Conservation (phyloP, 1,140 invertebrate genomes). For the Temnothorax longispinosus region DNA sequence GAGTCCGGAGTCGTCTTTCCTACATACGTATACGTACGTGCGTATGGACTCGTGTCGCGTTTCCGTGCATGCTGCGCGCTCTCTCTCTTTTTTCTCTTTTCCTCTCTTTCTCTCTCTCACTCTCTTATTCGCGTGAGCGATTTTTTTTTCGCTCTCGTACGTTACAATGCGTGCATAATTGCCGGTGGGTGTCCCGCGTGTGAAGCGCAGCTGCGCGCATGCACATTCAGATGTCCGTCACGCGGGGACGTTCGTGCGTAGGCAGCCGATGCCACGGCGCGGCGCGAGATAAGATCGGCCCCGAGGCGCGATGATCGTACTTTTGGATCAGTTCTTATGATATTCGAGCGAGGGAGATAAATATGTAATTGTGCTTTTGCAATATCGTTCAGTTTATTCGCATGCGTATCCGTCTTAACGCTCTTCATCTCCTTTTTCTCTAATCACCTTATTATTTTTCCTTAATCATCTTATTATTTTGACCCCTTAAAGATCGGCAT, state of each 20-base stretch:
- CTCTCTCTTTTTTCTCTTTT: not conserved
- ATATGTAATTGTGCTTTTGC: conserved; percentile 53
- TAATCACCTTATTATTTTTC: not conserved
- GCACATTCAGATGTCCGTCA: conserved; percentile 75
- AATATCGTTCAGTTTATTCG: conserved; percentile 29
- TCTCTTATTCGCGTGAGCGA: conserved; percentile 40
- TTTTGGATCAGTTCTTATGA: conserved; percentile 50
- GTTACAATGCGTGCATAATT: conserved; percentile 74
- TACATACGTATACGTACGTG: conserved; percentile 25
- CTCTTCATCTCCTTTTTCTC: not conserved
- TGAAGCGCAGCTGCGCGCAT: conserved; percentile 71
- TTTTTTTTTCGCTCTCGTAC: conserved; percentile 71
- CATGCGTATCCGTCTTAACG: not conserved
- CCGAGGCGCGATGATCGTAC: conserved; percentile 62
- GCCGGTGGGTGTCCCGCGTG: conserved; percentile 73
- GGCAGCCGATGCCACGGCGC: conserved; percentile 68
- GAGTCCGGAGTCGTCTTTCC: conserved; percentile 48
- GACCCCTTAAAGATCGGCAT: not conserved
- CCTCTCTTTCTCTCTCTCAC: not conserved
- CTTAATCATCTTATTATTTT: conserved; percentile 33
- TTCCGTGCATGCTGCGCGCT: conserved; percentile 25
- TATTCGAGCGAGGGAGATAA: conserved; percentile 49
- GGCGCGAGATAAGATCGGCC: conserved; percentile 69
- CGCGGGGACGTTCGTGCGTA: conserved; percentile 71
- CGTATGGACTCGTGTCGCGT: conserved; percentile 9